Evolutionary conservation across 2,797 vertebrate genomes (phyloP), one percentile per base, ranked within the genome.

Genomic region (Parauchenoglanis ngamensis): DNA sequence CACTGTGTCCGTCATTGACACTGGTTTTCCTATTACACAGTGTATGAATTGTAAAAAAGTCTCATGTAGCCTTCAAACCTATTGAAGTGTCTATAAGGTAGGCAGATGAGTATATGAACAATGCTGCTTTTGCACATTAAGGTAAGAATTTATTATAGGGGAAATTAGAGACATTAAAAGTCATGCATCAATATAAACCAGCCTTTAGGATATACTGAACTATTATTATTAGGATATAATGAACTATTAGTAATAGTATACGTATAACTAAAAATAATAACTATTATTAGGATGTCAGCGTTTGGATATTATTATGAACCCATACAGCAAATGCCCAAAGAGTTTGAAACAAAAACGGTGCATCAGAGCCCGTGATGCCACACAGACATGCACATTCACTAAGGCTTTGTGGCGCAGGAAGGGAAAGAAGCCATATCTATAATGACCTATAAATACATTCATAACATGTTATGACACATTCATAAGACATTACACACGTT

Each of bases 361-460:
- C 21, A 72, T 87, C 57, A 80, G 59, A 90, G 88, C 75, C 86
- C 86, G 81, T 8, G 28, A 87, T 85, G 89, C 88, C 88, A 81
- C 80, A 86, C 57, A 70, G 61, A 81, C 68, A 70, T 28, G 49
- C 68, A 83, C 49, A 85, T 82, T 85, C 49, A 86, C 15, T 54
- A 65, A 75, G 63, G 83, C 87, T 88, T 88, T 70, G 75, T 86
- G 65, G 84, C 57, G 61, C 67, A 84, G 80, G 17, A 31, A 52
- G 28, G 17, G 17, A 54, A 13, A 13, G 19, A 2, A 68, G 63
- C 46, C 63, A 52, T 83, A 54, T 31, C 63, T 83, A 83, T 35
- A 68, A 52, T 52, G 25, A 49, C n/a, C 17, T 19, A n/a, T 19
- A 40, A 61, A 59, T 35, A 35, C 52, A 78, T 80, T 35, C 57